Evolutionary conservation across 2,797 vertebrate species (phyloP), one percentile per base, ranked within the genome.

Genomic region (Prunella strophiata): DNA sequence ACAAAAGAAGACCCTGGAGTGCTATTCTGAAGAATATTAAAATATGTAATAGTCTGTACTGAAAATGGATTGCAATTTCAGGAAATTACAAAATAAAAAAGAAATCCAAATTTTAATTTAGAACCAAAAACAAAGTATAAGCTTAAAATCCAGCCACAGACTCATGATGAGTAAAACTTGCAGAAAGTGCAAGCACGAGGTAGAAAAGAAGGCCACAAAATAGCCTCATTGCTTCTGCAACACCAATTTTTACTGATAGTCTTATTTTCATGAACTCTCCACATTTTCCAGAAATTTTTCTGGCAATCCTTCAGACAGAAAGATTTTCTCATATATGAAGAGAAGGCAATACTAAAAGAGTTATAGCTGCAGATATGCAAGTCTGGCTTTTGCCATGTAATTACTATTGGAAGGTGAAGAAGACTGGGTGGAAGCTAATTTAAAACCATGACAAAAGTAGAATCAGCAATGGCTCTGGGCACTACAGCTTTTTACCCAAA

Each of bases 41-140:
- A 93, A 77, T 72, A 75, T 57, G 67, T 50, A 85, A 77, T 80
- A 83, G 38, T 63, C 54, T 74, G 59, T 66, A 87, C 58, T 36
- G 43, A 73, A 94, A 96, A 91, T 78, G 66, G 58, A 66, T 79
- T 59, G 45, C 55, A 81, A 30, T 65, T 94, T 88, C 74, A 94
- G 76, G 55, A 92, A 92, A 96, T 87, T 73, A 74, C 48, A 87
- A 79, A 88, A 78, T 55, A 23, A 85, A 94, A 91, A 88, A 90
- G 48, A 84, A 83, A 80, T 71, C 36, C 59, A 90, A 59, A 76
- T 91, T 94, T 93, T 70, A 71, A 70, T 91, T 84, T 88, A 82
- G 47, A 91, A 67, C 62, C 4, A 42, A 89, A 89, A 86, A 17
- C 26, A 78, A 43, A 4, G 2, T 79, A 16, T 50, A 52, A 68